Conservation (phyloP, 2,888 invertebrate species). For the Andricus quercusramuli region DNA sequence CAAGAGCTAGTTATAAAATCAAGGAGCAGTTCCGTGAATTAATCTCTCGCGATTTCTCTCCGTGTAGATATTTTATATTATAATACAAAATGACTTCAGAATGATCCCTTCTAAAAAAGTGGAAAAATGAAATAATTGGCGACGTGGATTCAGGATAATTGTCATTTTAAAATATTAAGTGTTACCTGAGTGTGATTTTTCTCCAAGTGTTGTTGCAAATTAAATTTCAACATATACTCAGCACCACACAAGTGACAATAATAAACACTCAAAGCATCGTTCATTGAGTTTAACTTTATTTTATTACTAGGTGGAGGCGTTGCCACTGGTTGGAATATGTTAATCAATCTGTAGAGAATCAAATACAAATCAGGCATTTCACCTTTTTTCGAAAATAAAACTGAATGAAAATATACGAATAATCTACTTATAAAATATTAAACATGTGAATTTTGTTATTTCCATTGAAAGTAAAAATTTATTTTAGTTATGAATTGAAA, state of each 20-base stretch:
- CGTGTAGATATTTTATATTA: no score
- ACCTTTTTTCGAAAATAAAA: neutral
- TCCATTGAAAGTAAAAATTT: no score
- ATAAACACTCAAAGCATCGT: conserved; percentile 80
- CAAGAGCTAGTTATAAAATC: no score
- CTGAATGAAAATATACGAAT: neutral
- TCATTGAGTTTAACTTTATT: conserved; percentile 80
- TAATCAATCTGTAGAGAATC: conserved; percentile 73
- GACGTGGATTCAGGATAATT: neutral
- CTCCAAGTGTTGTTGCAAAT: conserved; percentile 80
- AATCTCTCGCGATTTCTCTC: no score
- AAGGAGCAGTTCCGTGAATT: no score
- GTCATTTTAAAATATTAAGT: neutral
- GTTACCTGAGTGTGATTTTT: conserved; percentile 69
- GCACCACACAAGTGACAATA: conserved; percentile 83
- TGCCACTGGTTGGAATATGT: conserved; percentile 78
- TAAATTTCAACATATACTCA: conserved; percentile 85
- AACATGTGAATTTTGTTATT: neutral
- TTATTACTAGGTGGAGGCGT: conserved; percentile 81
- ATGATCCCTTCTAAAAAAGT: conserved; percentile 4
- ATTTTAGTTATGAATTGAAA: no score
- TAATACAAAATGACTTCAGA: neutral
- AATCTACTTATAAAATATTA: neutral
- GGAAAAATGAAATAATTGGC: neutral
- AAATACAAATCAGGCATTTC: conserved; percentile 1